Evolutionary conservation across 2,888 invertebrate genomes (phyloP).

Genomic region (Cheiracanthium punctorium): DNA sequence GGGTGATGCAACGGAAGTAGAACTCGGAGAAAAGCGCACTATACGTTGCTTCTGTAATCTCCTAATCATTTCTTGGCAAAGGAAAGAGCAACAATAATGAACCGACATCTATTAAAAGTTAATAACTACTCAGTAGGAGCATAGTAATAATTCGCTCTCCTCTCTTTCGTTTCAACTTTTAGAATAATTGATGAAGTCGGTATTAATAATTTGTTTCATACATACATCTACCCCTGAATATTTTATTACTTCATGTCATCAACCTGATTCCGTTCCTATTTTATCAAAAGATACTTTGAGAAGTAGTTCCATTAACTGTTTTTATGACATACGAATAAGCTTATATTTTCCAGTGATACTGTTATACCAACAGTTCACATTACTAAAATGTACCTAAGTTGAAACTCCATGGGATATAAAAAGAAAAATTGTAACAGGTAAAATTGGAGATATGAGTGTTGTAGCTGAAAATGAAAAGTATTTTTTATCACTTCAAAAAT

Average conservation of each 20-base stretch:
- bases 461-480: no score
- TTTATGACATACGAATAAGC: slow-evolving; percentile 60
- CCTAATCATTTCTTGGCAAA: slow-evolving; percentile 67
- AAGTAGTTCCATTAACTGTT: slow-evolving; percentile 62
- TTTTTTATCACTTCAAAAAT: no score
- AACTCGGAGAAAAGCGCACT: slow-evolving; percentile 21
- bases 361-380: no score
- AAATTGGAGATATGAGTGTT: no score
- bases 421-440: no score
- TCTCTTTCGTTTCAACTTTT: slow-evolving; percentile 67
- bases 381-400: no score
- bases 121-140: slow-evolving; percentile 64
- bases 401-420: no score
- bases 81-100: slow-evolving; percentile 60
- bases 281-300: slow-evolving; percentile 67
- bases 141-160: slow-evolving; percentile 65
- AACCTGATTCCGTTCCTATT: slow-evolving; percentile 60
- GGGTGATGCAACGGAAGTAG: slow-evolving; percentile 45
- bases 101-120: slow-evolving; percentile 69
- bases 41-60: slow-evolving; percentile 44
- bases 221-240: slow-evolving; percentile 58
- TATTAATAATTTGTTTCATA: slow-evolving; percentile 69
- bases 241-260: slow-evolving; percentile 68
- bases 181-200: slow-evolving; percentile 70
- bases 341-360: slow-evolving; percentile 55